Conservation (phyloP, 2,888 invertebrate genomes). For the Euphydryas editha region DNA sequence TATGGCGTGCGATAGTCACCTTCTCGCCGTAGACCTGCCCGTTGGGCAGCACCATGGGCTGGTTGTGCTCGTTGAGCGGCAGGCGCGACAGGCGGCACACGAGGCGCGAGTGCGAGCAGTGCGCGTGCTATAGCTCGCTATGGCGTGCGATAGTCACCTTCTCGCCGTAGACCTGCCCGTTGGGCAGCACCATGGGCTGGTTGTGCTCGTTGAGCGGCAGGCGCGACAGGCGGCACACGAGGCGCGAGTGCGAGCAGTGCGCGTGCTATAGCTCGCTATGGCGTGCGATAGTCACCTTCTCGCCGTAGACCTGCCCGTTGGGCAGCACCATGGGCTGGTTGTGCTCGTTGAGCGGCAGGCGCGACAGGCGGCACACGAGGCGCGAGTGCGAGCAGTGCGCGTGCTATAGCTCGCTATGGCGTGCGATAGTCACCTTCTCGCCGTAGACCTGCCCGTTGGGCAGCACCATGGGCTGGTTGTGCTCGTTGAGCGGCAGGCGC, state of each 20-base stretch:
- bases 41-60: too few relatives aligned
- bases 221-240: too few relatives aligned
- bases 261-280: too few relatives aligned
- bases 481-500: slow-evolving; percentile 96
- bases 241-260: neutral
- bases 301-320: slow-evolving; percentile 98
- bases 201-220: slow-evolving; percentile 95
- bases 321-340: slow-evolving; percentile 99
- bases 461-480: slow-evolving; percentile 99
- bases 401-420: too few relatives aligned
- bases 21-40: too few relatives aligned
- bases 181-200: slow-evolving; percentile 99
- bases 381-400: slow-evolving; percentile 97
- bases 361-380: slow-evolving; percentile 95
- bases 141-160: slow-evolving; percentile 79
- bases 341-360: slow-evolving; percentile 96
- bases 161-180: slow-evolving; percentile 98
- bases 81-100: too few relatives aligned
- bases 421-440: slow-evolving; percentile 84
- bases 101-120: neutral
- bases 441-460: slow-evolving; percentile 99
- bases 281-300: slow-evolving; percentile 82
- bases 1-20: too few relatives aligned
- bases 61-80: too few relatives aligned
- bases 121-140: too few relatives aligned